phyloP scores from a whole-genome alignment of 37 sponge, comb jelly and placozoan species.

The Trichoplax adhaerens region DNA sequence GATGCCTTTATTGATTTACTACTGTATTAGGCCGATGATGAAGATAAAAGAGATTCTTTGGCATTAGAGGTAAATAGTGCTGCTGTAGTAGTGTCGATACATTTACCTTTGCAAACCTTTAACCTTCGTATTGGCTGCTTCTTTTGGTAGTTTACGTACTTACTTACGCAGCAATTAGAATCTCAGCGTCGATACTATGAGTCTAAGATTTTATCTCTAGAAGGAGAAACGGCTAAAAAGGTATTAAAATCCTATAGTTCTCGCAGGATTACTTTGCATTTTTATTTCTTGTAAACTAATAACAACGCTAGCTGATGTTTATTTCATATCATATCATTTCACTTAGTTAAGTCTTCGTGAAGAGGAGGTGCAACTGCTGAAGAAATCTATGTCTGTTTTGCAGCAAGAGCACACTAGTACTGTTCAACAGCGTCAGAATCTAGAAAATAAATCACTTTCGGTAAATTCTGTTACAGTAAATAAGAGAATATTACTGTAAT shows the following conservation, averaged over 20 bases:
- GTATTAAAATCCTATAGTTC: conserved; percentile 14
- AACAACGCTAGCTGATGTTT: not conserved
- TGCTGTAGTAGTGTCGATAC: not conserved
- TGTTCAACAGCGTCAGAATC: too few species aligned
- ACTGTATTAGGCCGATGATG: not conserved
- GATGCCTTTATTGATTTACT: too few species aligned
- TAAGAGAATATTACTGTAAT: too few species aligned
- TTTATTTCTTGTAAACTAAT: not conserved
- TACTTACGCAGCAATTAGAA: conserved; percentile 84
- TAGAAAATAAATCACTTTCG: too few species aligned
- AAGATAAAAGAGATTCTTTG: conserved; percentile 70
- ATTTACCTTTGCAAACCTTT: not conserved
- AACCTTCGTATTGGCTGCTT: not conserved
- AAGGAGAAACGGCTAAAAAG: conserved; percentile 52
- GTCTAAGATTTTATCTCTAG: conserved; percentile 57
- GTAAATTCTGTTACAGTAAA: too few species aligned
- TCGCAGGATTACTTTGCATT: conserved; percentile 10
- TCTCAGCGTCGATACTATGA: conserved; percentile 91
- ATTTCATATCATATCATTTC: not conserved
- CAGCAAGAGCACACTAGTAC: too few species aligned
- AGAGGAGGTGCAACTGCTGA: too few species aligned
- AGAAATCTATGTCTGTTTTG: too few species aligned
- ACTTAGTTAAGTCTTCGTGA: too few species aligned
- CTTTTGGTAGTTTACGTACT: conserved; percentile 58
- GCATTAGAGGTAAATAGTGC: conserved; percentile 31